A percentile compares a stretch with the other conserved stretches of the same genome.
Conservation (phyloP, 1,140 invertebrate species). For the Hyposmocoma kahamanoa region DNA sequence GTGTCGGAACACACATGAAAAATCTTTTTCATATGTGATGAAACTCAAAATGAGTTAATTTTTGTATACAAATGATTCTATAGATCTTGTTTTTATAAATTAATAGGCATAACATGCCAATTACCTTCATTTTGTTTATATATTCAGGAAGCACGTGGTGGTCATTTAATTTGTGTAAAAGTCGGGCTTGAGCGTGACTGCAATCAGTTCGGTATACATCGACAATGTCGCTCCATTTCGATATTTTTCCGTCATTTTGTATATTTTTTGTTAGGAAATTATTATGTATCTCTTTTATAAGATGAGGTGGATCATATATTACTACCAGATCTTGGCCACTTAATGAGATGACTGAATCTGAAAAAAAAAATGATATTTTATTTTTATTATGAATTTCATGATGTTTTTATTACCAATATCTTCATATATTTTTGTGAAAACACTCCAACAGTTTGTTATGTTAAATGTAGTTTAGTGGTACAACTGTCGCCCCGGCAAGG, state of each 20-base stretch:
- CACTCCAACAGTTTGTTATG: too few relatives aligned
- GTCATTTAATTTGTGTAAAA: constrained; percentile 17
- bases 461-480: too few relatives aligned
- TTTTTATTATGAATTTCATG: too few relatives aligned
- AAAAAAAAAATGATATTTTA: constrained; percentile 1
- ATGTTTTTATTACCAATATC: too few relatives aligned
- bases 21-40: too few relatives aligned
- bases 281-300: constrained; percentile 16
- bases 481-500: too few relatives aligned
- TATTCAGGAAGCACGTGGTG: constrained; percentile 16
- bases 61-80: too few relatives aligned
- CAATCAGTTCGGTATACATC: constrained; percentile 18
- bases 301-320: constrained; percentile 15
- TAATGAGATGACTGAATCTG: constrained; percentile 12
- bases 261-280: constrained; percentile 18
- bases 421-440: too few relatives aligned
- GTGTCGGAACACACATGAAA: too few relatives aligned
- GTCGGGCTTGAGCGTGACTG: constrained; percentile 8
- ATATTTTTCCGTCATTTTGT: constrained; percentile 6
- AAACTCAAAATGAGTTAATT: too few relatives aligned
- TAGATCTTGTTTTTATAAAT: too few relatives aligned
- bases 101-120: too few relatives aligned
- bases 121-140: constrained; percentile 15
- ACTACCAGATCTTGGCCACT: constrained; percentile 6
- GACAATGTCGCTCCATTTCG: constrained; percentile 17